Evolutionary conservation across 2,113 vertebrate genomes (phyloP), one percentile per base, ranked within the genome.

Genomic region (Pteropus alecto): DNA sequence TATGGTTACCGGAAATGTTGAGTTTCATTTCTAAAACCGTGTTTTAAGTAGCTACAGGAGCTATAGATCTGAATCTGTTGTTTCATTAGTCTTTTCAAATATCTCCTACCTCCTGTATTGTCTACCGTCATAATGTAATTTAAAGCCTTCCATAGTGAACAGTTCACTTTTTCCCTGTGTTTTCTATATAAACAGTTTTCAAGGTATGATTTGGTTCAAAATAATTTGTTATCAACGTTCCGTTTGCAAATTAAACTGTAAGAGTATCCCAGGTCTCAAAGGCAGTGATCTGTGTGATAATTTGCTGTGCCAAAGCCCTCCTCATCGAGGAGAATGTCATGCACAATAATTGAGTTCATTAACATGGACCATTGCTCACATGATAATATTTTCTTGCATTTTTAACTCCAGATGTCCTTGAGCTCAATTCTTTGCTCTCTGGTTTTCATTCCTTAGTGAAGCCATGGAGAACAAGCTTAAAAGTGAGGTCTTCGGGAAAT

Each of bases 101-200:
- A 97, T 97, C 97, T 99, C 99, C 98, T 99, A 99, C 98, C 99
- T 99, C 99, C 99, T 99, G 98, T 99, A 98, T 99, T 99, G 99
- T 99, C 98, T 99, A 99, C 98, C 98, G 98, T 99, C 99, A 98
- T 98, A 97, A 98, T 98, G 97, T 99, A 98, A 99, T 98, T 99
- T 98, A 99, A 99, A 98, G 99, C 99, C 98, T 99, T 99, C 98
- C 97, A 98, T 94, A 92, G 97, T 98, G 94, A 98, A 98, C 98
- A 97, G 98, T 99, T 98, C 97, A 98, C 98, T 98, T 98, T 98
- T 98, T 97, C 97, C 97, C 97, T 99, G 99, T 98, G 98, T 98
- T 98, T 99, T 99, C 97, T 98, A 98, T 98, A 96, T 98, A 96
- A 98, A 94, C 97, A 98, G 98, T 98, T 99, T 98, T 98, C 98